phyloP scores from a whole-genome alignment of 2,113 vertebrate genomes.

The Carollia perspicillata region DNA sequence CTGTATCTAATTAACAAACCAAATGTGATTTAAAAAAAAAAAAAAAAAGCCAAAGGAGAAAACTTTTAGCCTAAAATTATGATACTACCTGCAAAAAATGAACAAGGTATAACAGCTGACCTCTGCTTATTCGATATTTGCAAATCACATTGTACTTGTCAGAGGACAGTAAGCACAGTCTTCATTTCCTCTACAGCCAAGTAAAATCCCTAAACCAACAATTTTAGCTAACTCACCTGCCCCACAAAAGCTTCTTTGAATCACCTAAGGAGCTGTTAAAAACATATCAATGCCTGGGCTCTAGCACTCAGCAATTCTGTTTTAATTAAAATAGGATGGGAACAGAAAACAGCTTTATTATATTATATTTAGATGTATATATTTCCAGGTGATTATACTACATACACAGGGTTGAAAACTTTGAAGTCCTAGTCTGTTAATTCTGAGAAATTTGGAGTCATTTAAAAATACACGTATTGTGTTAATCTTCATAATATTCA shows the following conservation, averaged over 20 bases:
- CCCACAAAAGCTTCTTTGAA: background rate
- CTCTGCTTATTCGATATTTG: conserved; percentile 40
- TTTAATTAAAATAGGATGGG: background rate
- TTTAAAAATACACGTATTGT: background rate
- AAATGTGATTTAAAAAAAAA: conserved; percentile 52
- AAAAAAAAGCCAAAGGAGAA: conserved; percentile 75
- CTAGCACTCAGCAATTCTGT: background rate
- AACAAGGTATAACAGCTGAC: conserved; percentile 49
- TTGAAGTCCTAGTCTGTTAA: background rate
- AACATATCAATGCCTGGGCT: background rate
- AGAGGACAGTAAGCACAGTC: background rate
- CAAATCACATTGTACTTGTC: background rate
- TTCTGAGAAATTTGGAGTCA: background rate
- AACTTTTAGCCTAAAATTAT: conserved; percentile 66
- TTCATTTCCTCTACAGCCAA: background rate
- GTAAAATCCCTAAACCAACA: background rate
- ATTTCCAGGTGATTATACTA: background rate
- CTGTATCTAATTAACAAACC: conserved; percentile 79
- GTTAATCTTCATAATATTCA: background rate
- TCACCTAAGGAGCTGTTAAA: background rate
- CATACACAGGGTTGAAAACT: background rate
- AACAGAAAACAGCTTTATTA: background rate
- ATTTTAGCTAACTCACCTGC: background rate
- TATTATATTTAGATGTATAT: background rate
- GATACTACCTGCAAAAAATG: conserved; percentile 70